A percentile compares a stretch with the other conserved stretches of the same genome.
Conservation (phyloP, 2,888 invertebrate genomes). For the Morpho achilles region DNA sequence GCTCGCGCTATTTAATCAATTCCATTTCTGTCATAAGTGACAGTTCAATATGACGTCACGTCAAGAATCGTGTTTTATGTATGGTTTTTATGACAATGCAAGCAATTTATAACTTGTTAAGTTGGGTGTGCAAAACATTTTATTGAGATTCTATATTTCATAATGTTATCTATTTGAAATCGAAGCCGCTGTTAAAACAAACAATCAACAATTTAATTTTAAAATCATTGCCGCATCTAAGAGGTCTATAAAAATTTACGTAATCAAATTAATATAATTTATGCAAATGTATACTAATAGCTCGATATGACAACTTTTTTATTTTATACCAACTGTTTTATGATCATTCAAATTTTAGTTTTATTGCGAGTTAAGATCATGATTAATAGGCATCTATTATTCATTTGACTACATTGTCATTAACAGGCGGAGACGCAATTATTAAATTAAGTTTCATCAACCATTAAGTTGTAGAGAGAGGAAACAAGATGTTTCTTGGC, state of each 20-base stretch:
- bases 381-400: constrained; percentile 44
- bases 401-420: constrained; percentile 36
- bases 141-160: too few relatives aligned
- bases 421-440: constrained; percentile 20
- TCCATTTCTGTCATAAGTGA: constrained; percentile 52
- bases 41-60: constrained; percentile 37
- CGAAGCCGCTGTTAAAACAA: not conserved
- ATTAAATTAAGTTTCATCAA: constrained; percentile 17
- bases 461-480: constrained; percentile 15
- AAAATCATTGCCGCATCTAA: constrained; percentile 23
- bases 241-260: constrained; percentile 30
- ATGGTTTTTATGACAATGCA: not conserved
- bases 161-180: not conserved
- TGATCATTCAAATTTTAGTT: constrained; percentile 34
- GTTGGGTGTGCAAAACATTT: too few relatives aligned
- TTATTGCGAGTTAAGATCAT: constrained; percentile 35
- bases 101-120: not conserved
- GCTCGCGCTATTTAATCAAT: constrained; percentile 50
- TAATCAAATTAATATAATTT: constrained; percentile 39
- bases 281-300: constrained; percentile 38
- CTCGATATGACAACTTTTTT: constrained; percentile 38
- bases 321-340: constrained; percentile 42
- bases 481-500: constrained; percentile 16
- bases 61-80: too few relatives aligned
- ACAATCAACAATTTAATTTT: constrained; percentile 2